Percentiles rank a stretch among this genome's conserved stretches.
phyloP scores from a whole-genome alignment of 2,888 invertebrate genomes.

The Neria commutata region DNA sequence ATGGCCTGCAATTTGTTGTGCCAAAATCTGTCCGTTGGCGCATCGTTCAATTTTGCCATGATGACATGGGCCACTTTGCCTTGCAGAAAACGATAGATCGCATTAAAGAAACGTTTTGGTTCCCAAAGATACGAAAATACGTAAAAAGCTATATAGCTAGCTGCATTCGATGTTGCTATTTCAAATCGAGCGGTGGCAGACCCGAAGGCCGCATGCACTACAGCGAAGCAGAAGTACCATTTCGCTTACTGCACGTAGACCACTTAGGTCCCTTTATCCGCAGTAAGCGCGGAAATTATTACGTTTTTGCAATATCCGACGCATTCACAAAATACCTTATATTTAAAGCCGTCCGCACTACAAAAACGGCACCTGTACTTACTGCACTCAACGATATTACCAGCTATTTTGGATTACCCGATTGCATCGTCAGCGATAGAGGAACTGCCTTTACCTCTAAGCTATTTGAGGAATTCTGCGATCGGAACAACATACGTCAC shows the following conservation, averaged over 20 bases:
- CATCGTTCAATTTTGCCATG: slow-evolving; percentile 18
- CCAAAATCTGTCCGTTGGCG: slow-evolving; percentile 16
- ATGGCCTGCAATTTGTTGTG: slow-evolving; percentile 10
- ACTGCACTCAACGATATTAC: slow-evolving; percentile 23
- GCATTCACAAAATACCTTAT: too few relatives aligned
- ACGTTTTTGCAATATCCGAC: too few relatives aligned
- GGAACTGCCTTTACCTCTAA: neutral
- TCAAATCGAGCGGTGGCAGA: slow-evolving; percentile 8
- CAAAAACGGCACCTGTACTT: slow-evolving; percentile 25
- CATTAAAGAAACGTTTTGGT: too few relatives aligned
- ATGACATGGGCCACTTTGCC: slow-evolving; percentile 4
- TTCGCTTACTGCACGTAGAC: slow-evolving; percentile 14
- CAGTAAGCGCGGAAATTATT: too few relatives aligned
- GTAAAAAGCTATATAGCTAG: slow-evolving; percentile 12
- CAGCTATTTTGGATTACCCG: slow-evolving; percentile 25
- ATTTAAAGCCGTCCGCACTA: neutral
- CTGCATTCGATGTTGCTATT: slow-evolving; percentile 15
- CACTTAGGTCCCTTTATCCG: slow-evolving; percentile 20
- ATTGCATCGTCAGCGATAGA: neutral
- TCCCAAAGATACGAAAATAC: neutral
- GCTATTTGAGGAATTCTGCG: neutral
- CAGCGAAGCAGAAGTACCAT: slow-evolving; percentile 5
- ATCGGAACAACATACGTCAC: neutral
- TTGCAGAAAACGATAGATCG: slow-evolving; percentile 15
- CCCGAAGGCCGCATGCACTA: too few relatives aligned